Evolutionary conservation across 64 coral and sea anemone genomes (phyloP).

Genomic region (Trachythela sp.): DNA sequence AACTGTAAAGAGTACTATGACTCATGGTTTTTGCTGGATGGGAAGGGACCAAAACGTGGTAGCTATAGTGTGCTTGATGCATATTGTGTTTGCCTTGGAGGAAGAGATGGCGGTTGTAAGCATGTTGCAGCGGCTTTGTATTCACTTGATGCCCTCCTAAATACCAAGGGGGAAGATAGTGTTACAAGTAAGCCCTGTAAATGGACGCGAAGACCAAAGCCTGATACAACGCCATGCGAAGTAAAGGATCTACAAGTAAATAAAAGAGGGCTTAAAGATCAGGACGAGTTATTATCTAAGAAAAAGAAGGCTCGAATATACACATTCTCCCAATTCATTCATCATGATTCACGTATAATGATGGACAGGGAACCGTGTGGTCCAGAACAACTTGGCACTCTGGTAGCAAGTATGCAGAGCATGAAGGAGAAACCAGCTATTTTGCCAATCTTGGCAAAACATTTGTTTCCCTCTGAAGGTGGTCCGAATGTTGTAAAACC

Average conservation of each 20-base stretch:
- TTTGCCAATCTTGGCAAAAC: background rate
- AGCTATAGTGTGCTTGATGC: conserved; percentile 11
- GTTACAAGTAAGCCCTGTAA: background rate
- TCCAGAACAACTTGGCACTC: background rate
- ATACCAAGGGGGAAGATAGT: background rate
- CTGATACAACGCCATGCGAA: background rate
- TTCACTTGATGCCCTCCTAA: background rate
- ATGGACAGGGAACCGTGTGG: background rate
- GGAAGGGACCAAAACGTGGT: background rate
- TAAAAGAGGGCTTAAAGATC: background rate
- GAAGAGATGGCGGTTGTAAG: background rate
- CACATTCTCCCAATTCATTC: background rate
- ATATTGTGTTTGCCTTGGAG: conserved; percentile 17
- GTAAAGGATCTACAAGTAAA: background rate
- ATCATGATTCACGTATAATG: background rate
- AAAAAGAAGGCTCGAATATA: background rate
- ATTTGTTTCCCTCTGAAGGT: background rate
- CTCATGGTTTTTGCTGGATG: background rate
- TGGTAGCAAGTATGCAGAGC: background rate
- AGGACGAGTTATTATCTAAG: background rate
- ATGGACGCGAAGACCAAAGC: background rate
- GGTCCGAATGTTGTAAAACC: background rate
- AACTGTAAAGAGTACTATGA: background rate
- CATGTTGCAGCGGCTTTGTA: background rate
- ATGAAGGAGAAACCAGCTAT: conserved; percentile 12